phyloP scores from a whole-genome alignment of 1,140 invertebrate genomes.

The Polyergus mexicanus region DNA sequence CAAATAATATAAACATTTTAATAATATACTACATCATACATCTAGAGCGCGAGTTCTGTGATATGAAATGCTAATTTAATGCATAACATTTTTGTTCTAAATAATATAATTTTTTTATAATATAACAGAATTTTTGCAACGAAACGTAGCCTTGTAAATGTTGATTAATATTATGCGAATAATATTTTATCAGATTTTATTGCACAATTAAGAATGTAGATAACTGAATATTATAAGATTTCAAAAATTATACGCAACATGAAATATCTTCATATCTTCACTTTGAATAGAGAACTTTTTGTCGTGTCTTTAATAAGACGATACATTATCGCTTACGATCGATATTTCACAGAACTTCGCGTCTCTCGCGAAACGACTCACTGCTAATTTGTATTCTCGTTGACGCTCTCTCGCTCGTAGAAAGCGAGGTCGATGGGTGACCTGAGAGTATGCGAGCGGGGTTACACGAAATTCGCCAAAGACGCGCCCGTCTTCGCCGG shows the following conservation, averaged over 20 bases:
- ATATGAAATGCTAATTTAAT: background rate
- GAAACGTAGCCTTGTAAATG: background rate
- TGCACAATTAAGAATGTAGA: background rate
- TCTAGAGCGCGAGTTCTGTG: slow-evolving; percentile 63
- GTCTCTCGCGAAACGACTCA: slow-evolving; percentile 48
- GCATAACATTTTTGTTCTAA: background rate
- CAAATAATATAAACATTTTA: slow-evolving; percentile 56
- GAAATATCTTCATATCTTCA: background rate
- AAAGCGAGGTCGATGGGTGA: slow-evolving; percentile 85
- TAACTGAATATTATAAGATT: background rate
- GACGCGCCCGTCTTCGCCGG: slow-evolving; percentile 85
- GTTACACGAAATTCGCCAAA: slow-evolving; percentile 82
- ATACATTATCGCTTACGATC: slow-evolving; percentile 13
- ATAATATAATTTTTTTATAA: background rate
- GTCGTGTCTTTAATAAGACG: background rate
- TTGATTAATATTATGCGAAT: background rate
- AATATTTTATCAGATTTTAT: background rate
- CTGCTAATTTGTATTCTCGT: slow-evolving; percentile 70
- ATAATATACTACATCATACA: slow-evolving; percentile 67
- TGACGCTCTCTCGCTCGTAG: slow-evolving; percentile 76
- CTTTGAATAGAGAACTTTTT: too few relatives aligned
- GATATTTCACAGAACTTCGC: slow-evolving; percentile 58
- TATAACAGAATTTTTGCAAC: background rate
- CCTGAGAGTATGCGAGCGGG: slow-evolving; percentile 82
- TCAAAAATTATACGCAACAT: background rate